phyloP scores from a whole-genome alignment of 2,797 vertebrate genomes.

The Spheniscus humboldti region DNA sequence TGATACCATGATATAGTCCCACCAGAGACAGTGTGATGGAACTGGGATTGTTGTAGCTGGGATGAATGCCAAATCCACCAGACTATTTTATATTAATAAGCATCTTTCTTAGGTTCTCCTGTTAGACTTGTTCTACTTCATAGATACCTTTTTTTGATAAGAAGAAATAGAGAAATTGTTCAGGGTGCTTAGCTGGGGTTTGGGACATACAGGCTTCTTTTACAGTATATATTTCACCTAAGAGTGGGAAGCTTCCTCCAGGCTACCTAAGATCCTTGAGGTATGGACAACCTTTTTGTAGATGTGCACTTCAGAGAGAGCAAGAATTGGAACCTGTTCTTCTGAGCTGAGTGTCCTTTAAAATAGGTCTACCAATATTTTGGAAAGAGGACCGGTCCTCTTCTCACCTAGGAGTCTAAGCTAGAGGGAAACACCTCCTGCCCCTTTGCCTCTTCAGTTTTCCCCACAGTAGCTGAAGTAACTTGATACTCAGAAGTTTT shows the following conservation, averaged over 20 bases:
- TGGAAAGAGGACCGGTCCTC: neutral
- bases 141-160: neutral
- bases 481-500: neutral
- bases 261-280: neutral
- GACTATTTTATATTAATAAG: neutral
- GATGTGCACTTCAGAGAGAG: neutral
- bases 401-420: neutral
- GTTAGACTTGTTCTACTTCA: neutral
- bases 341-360: neutral
- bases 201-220: neutral
- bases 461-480: neutral
- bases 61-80: neutral
- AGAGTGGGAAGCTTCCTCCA: neutral
- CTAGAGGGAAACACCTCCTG: neutral
- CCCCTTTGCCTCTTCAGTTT: neutral
- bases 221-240: neutral
- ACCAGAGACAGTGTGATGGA: neutral
- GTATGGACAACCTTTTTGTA: neutral
- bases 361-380: neutral
- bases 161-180: neutral
- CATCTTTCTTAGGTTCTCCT: neutral
- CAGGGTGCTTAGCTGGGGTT: neutral
- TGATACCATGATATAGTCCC: neutral
- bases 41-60: neutral
- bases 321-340: neutral